Evolutionary conservation across 2,888 invertebrate genomes (phyloP).

Genomic region (Eilema griseolum): DNA sequence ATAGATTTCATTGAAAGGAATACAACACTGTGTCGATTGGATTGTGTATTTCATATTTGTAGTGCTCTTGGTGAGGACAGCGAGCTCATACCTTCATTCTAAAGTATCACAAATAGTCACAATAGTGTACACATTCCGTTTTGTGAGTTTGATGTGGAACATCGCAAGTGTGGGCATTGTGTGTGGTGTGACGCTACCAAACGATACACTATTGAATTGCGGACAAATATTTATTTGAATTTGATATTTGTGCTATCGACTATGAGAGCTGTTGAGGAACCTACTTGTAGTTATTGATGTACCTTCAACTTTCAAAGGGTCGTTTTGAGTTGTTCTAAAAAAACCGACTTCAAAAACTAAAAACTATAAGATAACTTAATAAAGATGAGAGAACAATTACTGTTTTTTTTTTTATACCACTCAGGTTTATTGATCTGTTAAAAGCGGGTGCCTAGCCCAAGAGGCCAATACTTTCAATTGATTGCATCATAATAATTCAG

Average conservation of each 20-base stretch:
- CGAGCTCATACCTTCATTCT: neutral
- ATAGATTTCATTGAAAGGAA: neutral
- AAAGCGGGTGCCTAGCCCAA: too few relatives aligned
- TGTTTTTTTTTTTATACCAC: too few relatives aligned
- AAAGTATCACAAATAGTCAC: neutral
- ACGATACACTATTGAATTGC: neutral
- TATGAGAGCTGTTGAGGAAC: neutral
- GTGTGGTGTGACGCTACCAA: neutral
- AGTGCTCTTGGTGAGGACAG: neutral
- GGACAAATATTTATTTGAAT: neutral
- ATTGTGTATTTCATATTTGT: constrained; percentile 4
- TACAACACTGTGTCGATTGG: neutral
- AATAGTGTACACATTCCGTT: neutral
- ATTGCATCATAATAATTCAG: too few relatives aligned
- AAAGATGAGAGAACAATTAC: too few relatives aligned
- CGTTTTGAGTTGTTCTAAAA: too few relatives aligned
- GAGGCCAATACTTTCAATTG: too few relatives aligned
- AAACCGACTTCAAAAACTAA: too few relatives aligned
- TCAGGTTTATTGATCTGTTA: too few relatives aligned
- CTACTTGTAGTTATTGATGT: too few relatives aligned
- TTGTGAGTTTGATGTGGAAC: neutral
- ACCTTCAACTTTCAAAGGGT: neutral
- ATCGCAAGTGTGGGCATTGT: neutral
- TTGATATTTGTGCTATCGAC: neutral
- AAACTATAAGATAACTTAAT: too few relatives aligned